Evolutionary conservation across 1,140 invertebrate genomes (phyloP), one percentile per base, ranked within the genome.

Genomic region (Lordiphosa mommai): DNA sequence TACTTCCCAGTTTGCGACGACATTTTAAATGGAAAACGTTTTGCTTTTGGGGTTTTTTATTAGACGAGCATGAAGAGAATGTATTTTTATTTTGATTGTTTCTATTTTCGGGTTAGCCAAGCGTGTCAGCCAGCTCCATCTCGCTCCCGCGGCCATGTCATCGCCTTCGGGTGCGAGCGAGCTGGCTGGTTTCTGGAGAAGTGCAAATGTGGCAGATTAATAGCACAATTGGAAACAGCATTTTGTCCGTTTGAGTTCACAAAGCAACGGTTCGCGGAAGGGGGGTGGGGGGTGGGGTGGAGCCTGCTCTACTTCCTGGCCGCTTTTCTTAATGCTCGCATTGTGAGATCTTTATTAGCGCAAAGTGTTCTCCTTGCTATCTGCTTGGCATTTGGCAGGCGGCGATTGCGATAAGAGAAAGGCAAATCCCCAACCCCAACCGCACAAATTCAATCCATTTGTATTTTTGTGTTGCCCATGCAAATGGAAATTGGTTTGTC

Each of bases 161-260:
- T 10, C 4, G 12, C 23, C 38, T 10, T 9, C 6, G 12, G 7
- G 44, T 29, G 44, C 17, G 27, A 66, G 37, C 4, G 46, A 33
- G 58, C 8, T 5, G 43, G 34, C 36, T 20, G 34, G 34, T 44
- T 37, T n/a, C 63, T 49, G 70, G 43, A 71, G 59, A 86, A 82
- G 85, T 82, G 86, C 76, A 88, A 88, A 88, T 88, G 86, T 88
- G 86, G 86, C 80, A 88, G 79, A 88, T 88, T 88, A 88, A 88
- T 88, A 88, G 86, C 72, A 70, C 80, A 82, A 88, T 88, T 86
- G 86, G 80, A 79, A 86, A 85, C 77, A 86, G 72, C 80, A 65
- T 79, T 84, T 68, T 84, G 79, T 84, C 72, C 79, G 80, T 72
- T 84, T 74, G 60, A 74, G 69, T 69, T 58, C 74, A 80, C 65